Base-by-base conservation (phyloP, 1,140 invertebrate genomes). In the Heliconius nattereri region DNA sequence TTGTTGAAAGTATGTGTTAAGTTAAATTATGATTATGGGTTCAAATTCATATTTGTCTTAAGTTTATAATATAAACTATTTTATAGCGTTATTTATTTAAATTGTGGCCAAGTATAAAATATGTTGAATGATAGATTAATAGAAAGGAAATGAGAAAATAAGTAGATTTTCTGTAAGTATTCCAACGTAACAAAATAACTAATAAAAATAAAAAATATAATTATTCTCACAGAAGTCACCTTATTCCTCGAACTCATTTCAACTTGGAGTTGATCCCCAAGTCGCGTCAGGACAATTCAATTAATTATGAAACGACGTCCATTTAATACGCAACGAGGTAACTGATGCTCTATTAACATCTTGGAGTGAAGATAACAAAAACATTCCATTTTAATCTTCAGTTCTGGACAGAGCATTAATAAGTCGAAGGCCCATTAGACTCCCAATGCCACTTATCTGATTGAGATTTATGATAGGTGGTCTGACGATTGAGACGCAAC, bases 391-490 rank as follows among this genome's bases (percentile, higher is more conserved):
- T 73, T 70, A 60, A 23, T 76, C 77, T 81, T 73, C 73, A 66
- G 54, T 72, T 80, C 73, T 74, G 82, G 85, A 89, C 85, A 82
- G 85, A 78, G 79, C 88, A 90, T 91, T 91, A 91, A 92, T 92
- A 93, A 89, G 88, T 90, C 86, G 86, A 89, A 85, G 84, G 78
- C 77, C 85, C 90, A 92, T 93, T 93, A 93, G 88, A 90, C 86
- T 86, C 87, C 87, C 89, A 92, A 90, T 89, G 90, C 90, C 87
- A 85, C 87, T 90, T 90, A 93, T 92, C 89, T 91, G 91, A 92
- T 91, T 81, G 77, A 92, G 91, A 92, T 91, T 91, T 92, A 91
- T 93, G 91, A 93, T 92, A 91, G 91, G 86, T 88, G 84, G 87
- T 85, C 74, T 54, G 81, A 80, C 81, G 90, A 91, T 91, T 90